Percentiles rank a stretch among this genome's conserved stretches.
Conservation (phyloP, 2,888 invertebrate species). For the Galerucella pusilla region DNA sequence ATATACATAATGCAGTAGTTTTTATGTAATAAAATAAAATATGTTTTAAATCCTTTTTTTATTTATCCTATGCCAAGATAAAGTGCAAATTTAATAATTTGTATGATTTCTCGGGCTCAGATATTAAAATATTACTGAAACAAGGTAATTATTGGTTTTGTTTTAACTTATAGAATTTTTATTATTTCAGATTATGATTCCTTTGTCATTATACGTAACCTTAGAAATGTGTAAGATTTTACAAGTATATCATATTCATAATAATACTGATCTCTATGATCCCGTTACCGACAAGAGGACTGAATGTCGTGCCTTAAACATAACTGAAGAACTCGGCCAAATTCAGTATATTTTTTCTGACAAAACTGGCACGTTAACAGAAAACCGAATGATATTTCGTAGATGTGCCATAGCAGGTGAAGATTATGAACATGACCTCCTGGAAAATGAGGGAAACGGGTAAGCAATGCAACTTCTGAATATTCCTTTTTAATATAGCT, state of each 20-base stretch:
- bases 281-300: constrained; percentile 82
- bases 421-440: constrained; percentile 87
- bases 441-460: constrained; percentile 69
- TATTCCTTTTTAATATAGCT: neutral
- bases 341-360: constrained; percentile 95
- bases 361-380: constrained; percentile 97
- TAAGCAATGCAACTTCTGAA: constrained; percentile 6
- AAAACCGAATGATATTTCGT: constrained; percentile 97
- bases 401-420: constrained; percentile 89
- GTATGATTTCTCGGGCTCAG: too few species aligned
- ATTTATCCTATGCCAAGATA: too few species aligned
- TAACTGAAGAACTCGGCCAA: constrained; percentile 97
- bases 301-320: constrained; percentile 94
- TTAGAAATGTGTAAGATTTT: constrained; percentile 96
- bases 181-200: constrained; percentile 86
- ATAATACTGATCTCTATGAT: constrained; percentile 90
- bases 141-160: neutral
- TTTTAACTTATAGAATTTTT: neutral
- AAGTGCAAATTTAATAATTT: too few species aligned
- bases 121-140: too few species aligned
- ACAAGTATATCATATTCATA: constrained; percentile 95
- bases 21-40: too few species aligned
- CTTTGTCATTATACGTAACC: constrained; percentile 95
- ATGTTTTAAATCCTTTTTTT: too few species aligned
- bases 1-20: too few species aligned